Evolutionary conservation across 1,140 invertebrate genomes (phyloP).

Genomic region (Platorchestia sp.): DNA sequence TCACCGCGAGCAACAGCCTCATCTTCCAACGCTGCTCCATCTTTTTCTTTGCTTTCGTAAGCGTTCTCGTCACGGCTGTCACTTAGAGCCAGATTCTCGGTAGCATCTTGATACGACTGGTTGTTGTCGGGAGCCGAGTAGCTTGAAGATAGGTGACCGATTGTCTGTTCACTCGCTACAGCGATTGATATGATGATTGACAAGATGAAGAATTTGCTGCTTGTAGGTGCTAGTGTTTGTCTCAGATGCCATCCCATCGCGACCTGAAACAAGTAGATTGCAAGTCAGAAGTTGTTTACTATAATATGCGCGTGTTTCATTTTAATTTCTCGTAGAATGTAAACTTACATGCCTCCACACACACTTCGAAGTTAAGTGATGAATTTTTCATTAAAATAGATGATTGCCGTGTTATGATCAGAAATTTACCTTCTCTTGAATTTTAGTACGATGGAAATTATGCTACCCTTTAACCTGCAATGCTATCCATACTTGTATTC

Average conservation of each 20-base stretch:
- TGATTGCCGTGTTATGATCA: neutral
- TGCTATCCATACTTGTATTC: too few relatives aligned
- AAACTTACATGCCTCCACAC: too few relatives aligned
- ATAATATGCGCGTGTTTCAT: neutral
- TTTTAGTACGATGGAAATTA: too few relatives aligned
- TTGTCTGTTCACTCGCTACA: neutral
- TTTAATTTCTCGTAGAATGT: neutral
- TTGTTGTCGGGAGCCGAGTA: neutral
- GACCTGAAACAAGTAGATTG: neutral
- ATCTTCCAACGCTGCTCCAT: neutral
- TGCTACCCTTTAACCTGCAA: too few relatives aligned
- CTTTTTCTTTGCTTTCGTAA: neutral
- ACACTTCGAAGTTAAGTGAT: neutral
- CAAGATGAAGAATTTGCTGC: neutral
- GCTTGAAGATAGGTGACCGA: neutral
- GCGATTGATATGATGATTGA: neutral
- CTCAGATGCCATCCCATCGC: constrained; percentile 13
- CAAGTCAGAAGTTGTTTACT: neutral
- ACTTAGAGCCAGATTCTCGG: neutral
- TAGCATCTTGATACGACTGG: neutral
- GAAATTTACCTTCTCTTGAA: neutral
- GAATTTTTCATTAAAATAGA: neutral
- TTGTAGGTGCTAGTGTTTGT: neutral
- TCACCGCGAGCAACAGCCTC: neutral
- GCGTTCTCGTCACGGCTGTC: neutral